Evolutionary conservation across 2,888 invertebrate genomes (phyloP).

Genomic region (Celastrina argiolus): DNA sequence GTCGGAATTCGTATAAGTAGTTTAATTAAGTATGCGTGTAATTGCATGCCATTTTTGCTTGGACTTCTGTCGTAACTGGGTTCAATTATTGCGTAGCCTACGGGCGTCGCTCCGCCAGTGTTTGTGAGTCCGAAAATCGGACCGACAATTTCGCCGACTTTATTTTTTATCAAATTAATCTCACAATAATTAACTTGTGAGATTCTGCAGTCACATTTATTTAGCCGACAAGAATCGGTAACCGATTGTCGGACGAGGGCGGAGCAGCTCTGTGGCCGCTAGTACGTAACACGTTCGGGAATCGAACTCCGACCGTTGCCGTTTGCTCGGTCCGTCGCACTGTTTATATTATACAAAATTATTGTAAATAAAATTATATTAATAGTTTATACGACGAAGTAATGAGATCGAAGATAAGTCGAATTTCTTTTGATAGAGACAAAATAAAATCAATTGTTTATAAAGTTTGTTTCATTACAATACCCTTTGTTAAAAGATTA

Average conservation of each 20-base stretch:
- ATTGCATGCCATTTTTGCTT: neutral
- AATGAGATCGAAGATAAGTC: conserved; percentile 64
- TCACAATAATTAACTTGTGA: neutral
- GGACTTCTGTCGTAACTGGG: conserved; percentile 11
- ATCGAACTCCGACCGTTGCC: conserved; percentile 21
- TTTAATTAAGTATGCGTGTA: conserved; percentile 13
- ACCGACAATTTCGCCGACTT: neutral
- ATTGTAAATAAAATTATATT: conserved; percentile 47
- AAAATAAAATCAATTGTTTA: conserved; percentile 69
- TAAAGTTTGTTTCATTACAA: conserved; percentile 34
- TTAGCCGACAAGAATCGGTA: neutral
- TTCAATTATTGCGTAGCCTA: neutral
- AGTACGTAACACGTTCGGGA: conserved; percentile 8
- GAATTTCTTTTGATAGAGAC: conserved; percentile 76
- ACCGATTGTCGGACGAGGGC: neutral
- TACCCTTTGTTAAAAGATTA: neutral
- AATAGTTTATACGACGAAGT: conserved; percentile 69
- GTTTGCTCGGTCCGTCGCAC: conserved; percentile 33
- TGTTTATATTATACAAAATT: conserved; percentile 43
- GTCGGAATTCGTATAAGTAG: conserved; percentile 10
- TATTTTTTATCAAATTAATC: neutral
- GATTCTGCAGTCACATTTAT: too few species aligned
- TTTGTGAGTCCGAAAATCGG: neutral
- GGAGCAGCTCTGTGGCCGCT: neutral
- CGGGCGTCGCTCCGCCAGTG: neutral